phyloP scores from a whole-genome alignment of 1,140 invertebrate species.

The Spodoptera frugiperda region DNA sequence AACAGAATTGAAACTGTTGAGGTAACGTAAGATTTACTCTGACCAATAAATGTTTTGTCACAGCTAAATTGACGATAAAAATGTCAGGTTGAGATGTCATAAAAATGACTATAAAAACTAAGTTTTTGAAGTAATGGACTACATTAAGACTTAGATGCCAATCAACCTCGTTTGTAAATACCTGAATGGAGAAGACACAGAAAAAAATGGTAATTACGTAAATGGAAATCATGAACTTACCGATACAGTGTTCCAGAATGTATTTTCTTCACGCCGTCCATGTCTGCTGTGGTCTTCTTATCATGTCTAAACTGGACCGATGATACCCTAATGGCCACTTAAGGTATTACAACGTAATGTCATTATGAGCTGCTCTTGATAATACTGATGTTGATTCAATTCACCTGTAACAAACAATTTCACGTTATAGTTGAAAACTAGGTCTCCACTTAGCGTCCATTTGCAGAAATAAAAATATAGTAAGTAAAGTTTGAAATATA shows the following conservation, averaged over 20 bases:
- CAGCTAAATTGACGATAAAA: no score
- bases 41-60: no score
- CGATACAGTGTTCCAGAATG: slow-evolving; percentile 81
- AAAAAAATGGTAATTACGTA: no score
- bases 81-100: no score
- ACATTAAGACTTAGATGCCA: no score
- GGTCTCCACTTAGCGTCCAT: slow-evolving; percentile 29
- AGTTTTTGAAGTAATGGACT: no score
- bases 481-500: slow-evolving; percentile 22
- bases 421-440: slow-evolving; percentile 22
- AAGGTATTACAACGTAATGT: slow-evolving; percentile 65
- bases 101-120: no score
- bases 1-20: no score
- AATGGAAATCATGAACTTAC: slow-evolving; percentile 73
- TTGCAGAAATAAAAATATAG: slow-evolving; percentile 33
- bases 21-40: no score
- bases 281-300: slow-evolving; percentile 71
- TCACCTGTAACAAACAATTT: slow-evolving; percentile 66
- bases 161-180: no score
- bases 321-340: slow-evolving; percentile 62
- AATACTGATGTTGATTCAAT: slow-evolving; percentile 52
- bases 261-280: slow-evolving; percentile 85
- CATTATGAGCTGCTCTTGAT: slow-evolving; percentile 67
- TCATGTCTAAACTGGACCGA: slow-evolving; percentile 69
- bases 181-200: no score